Conservation (phyloP, 2,113 vertebrate species). For the Scomber japonicus region DNA sequence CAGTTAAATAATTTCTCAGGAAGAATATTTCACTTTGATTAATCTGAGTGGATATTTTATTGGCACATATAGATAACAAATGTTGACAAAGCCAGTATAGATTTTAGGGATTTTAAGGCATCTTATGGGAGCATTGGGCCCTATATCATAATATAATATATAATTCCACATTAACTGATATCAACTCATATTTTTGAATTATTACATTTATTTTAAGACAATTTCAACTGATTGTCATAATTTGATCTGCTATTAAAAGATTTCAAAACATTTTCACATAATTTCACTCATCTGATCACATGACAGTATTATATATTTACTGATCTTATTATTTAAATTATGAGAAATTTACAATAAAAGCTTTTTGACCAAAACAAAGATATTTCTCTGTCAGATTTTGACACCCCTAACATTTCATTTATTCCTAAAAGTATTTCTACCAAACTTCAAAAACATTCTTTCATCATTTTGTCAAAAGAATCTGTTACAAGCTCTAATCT, state of each 20-base stretch:
- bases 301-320: not conserved
- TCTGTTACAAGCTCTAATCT: slow-evolving; percentile 24
- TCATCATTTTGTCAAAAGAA: slow-evolving; percentile 22
- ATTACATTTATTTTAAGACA: not conserved
- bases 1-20: too few species aligned
- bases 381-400: not conserved
- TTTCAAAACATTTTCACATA: not conserved
- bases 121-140: not conserved
- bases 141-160: not conserved
- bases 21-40: too few species aligned
- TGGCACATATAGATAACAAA: too few species aligned
- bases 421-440: not conserved
- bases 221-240: not conserved
- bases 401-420: not conserved
- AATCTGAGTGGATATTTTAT: too few species aligned
- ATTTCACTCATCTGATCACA: not conserved
- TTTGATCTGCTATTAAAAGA: not conserved
- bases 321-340: not conserved
- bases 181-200: not conserved
- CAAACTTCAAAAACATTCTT: slow-evolving; percentile 33
- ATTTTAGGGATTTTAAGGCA: not conserved
- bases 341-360: not conserved
- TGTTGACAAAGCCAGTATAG: not conserved
- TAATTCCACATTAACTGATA: not conserved
- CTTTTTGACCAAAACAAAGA: not conserved